Base-by-base conservation (phyloP, 2,888 invertebrate genomes). In the Drosophila acutilabella region DNA sequence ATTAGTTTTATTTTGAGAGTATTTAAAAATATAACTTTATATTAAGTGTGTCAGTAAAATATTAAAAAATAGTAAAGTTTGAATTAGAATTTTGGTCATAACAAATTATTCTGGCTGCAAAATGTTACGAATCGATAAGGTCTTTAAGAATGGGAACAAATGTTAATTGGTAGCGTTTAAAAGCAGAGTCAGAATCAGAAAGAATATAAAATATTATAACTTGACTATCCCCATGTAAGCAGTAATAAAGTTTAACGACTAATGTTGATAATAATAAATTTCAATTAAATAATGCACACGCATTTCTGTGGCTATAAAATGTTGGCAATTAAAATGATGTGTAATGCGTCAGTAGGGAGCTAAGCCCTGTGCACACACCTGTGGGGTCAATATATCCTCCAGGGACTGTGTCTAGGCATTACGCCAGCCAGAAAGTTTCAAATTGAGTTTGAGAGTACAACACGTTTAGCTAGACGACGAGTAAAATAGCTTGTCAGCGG, bases 401-500 rank as follows among this genome's bases (percentile, higher is more conserved):
- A 13, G 36, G 36, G 36, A 36, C 13, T 13, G 36, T 36, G 13
- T 36, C 36, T 36, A 36, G 36, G 13, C 4, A 13, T 13, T 36
- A 36, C 1, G 11, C 36, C 36, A 11, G 10, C 4, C 11, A 36
- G 36, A 36, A 36, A 36, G 13, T 36, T 36, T 36, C 36, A 36
- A 36, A 36, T 36, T 36, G 36, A 36, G 36, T 36, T 36, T 36
- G 8, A 36, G 36, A 36, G 13, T 36, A 36, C 36, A 44, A 56
- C 54, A 47, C 68, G 64, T 42, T 59, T 62, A 41, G 54, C 59
- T 47, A 57, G 36, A 47, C 38, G 74, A 65, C 70, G 36, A 23
- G 64, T 30, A 65, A 84, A 81, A 74, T 72, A 60, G 53, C 67
- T 71, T 87, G 81, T 81, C 78, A 77, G 68, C 56, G 81, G 61